Conservation (phyloP, 2,888 invertebrate genomes). For the Apamea epomidion region DNA sequence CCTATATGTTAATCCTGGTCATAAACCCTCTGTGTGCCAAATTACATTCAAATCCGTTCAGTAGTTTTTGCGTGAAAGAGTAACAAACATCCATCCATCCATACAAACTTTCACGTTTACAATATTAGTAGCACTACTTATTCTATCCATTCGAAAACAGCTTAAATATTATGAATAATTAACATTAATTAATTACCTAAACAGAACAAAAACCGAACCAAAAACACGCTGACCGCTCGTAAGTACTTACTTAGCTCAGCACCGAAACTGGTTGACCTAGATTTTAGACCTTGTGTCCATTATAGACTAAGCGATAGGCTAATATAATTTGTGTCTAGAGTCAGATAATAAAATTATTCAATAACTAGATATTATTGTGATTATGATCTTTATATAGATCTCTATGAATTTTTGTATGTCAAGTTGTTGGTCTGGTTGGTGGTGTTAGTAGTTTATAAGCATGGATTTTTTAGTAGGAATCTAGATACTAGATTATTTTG, state of each 20-base stretch:
- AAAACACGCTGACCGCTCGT: conserved; percentile 24
- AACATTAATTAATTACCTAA: background rate
- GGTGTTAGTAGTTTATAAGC: background rate
- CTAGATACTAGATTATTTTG: background rate
- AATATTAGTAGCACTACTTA: too few relatives aligned
- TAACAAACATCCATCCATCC: too few relatives aligned
- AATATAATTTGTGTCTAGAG: conserved; percentile 33
- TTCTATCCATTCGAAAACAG: too few relatives aligned
- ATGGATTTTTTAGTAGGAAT: background rate
- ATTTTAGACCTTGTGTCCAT: conserved; percentile 71
- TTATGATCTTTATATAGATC: background rate
- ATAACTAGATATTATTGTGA: background rate
- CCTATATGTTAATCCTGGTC: too few relatives aligned
- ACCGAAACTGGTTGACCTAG: conserved; percentile 70
- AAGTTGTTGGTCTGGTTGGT: too few relatives aligned
- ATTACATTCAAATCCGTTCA: too few relatives aligned
- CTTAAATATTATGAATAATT: background rate
- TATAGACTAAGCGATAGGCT: conserved; percentile 53
- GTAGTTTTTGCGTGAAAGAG: too few relatives aligned
- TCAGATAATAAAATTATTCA: conserved; percentile 41
- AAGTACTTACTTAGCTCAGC: conserved; percentile 27
- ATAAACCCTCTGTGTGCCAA: too few relatives aligned
- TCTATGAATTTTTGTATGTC: background rate
- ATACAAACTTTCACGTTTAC: too few relatives aligned
- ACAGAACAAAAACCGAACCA: conserved; percentile 6